A percentile compares a stretch with the other conserved stretches of the same genome.
phyloP scores from a whole-genome alignment of 2,888 invertebrate genomes.

The Diaperis boleti region DNA sequence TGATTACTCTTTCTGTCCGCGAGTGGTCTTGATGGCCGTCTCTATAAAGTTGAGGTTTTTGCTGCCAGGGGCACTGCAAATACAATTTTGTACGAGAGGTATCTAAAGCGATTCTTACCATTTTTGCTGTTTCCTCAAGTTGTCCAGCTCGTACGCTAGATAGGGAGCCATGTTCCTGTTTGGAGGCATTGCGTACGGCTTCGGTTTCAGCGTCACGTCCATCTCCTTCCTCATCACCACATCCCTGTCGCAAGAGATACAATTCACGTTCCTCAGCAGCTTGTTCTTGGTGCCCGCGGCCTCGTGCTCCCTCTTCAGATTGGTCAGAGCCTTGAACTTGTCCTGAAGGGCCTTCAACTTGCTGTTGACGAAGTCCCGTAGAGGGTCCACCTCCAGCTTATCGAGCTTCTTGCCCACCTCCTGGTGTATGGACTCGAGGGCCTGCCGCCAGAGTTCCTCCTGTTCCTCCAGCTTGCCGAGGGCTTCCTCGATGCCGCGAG shows the following conservation, averaged over 20 bases:
- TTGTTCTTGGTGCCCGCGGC: slow-evolving; percentile 80
- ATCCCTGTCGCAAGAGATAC: slow-evolving; percentile 82
- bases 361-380: slow-evolving; percentile 74
- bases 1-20: slow-evolving; percentile 54
- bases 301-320: slow-evolving; percentile 73
- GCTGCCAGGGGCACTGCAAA: slow-evolving; percentile 60
- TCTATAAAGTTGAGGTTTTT: slow-evolving; percentile 67
- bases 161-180: slow-evolving; percentile 76
- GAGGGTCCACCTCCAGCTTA: slow-evolving; percentile 74
- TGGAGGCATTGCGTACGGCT: slow-evolving; percentile 70
- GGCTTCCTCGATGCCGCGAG: slow-evolving; percentile 74
- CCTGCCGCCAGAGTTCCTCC: slow-evolving; percentile 75
- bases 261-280: slow-evolving; percentile 78
- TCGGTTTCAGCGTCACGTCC: slow-evolving; percentile 65
- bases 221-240: slow-evolving; percentile 78
- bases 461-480: slow-evolving; percentile 73
- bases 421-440: slow-evolving; percentile 75
- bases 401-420: slow-evolving; percentile 77
- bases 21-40: slow-evolving; percentile 60
- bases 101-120: slow-evolving; percentile 59
- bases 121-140: slow-evolving; percentile 68
- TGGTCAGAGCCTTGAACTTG: slow-evolving; percentile 72
- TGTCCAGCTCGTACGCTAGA: slow-evolving; percentile 78
- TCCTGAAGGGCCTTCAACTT: slow-evolving; percentile 74
- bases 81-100: not conserved